Conservation (phyloP, 2,113 vertebrate species). For the Scomber japonicus region DNA sequence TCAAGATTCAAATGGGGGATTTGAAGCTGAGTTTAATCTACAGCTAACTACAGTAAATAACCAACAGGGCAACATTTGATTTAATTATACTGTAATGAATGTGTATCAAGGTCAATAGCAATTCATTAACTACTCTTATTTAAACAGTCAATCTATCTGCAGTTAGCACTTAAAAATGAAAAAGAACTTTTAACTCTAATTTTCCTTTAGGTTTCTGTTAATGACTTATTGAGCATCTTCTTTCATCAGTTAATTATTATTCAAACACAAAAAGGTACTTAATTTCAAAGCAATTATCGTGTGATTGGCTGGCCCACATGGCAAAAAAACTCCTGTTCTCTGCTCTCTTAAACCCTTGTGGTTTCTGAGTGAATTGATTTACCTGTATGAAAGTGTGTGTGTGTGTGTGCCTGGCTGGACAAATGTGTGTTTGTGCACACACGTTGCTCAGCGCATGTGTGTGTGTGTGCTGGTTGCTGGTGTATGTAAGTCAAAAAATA, state of each 20-base stretch:
- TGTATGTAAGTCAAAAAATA: conserved; percentile 28
- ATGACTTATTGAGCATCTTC: conserved; percentile 74
- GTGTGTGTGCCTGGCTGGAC: background rate
- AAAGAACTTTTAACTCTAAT: conserved; percentile 33
- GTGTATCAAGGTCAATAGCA: conserved; percentile 53
- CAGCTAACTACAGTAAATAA: conserved; percentile 43
- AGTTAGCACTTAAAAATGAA: conserved; percentile 20
- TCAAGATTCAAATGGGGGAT: too few relatives aligned
- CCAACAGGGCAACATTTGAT: conserved; percentile 34
- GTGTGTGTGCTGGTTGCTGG: conserved; percentile 7
- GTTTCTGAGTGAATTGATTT: conserved; percentile 50
- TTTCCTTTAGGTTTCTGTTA: conserved; percentile 64
- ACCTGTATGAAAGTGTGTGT: conserved; percentile 29
- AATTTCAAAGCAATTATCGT: conserved; percentile 76
- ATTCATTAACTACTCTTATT: conserved; percentile 42
- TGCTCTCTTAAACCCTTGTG: conserved; percentile 51
- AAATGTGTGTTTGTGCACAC: conserved; percentile 9
- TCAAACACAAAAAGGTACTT: conserved; percentile 71
- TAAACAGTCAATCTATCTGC: conserved; percentile 45
- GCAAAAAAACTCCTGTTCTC: conserved; percentile 42
- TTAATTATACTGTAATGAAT: conserved; percentile 29
- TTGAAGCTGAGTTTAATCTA: conserved; percentile 16
- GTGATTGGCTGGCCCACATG: conserved; percentile 61
- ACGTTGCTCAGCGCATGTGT: background rate
- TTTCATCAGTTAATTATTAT: conserved; percentile 76